Conservation (phyloP, 2,888 invertebrate genomes). For the Melinopterus prodromus region DNA sequence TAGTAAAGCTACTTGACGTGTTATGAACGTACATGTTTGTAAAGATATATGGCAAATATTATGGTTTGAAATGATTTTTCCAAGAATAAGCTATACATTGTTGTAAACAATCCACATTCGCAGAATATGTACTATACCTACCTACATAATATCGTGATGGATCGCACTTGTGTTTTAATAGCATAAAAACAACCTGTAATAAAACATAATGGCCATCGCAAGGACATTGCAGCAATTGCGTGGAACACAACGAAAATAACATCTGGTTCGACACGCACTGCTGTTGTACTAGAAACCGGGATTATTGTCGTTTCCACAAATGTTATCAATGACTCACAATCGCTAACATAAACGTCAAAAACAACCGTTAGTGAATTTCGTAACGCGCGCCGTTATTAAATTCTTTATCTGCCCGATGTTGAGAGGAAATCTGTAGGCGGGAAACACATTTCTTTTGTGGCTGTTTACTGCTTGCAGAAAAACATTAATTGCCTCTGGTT, state of each 20-base stretch:
- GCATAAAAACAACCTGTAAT: not conserved
- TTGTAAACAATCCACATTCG: not conserved
- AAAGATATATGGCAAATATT: too few species aligned
- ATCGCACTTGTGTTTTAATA: not conserved
- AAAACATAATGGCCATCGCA: not conserved
- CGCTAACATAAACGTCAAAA: slow-evolving; percentile 4
- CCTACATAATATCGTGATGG: not conserved
- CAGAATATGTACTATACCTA: not conserved
- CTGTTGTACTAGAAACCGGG: not conserved
- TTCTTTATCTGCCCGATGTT: not conserved
- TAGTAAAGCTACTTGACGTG: too few species aligned
- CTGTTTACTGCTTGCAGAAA: not conserved
- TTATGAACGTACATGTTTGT: too few species aligned
- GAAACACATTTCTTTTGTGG: not conserved
- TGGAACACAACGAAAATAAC: not conserved
- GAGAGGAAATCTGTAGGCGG: not conserved
- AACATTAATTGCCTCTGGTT: not conserved
- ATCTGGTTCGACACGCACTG: not conserved
- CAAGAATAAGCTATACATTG: not conserved
- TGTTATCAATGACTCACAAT: not conserved
- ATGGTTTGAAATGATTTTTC: too few species aligned
- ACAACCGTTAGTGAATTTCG: not conserved
- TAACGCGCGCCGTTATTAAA: not conserved
- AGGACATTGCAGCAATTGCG: not conserved
- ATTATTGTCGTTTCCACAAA: not conserved